phyloP scores from a whole-genome alignment of 2,113 vertebrate genomes.

The Microcebus lehilahytsara region DNA sequence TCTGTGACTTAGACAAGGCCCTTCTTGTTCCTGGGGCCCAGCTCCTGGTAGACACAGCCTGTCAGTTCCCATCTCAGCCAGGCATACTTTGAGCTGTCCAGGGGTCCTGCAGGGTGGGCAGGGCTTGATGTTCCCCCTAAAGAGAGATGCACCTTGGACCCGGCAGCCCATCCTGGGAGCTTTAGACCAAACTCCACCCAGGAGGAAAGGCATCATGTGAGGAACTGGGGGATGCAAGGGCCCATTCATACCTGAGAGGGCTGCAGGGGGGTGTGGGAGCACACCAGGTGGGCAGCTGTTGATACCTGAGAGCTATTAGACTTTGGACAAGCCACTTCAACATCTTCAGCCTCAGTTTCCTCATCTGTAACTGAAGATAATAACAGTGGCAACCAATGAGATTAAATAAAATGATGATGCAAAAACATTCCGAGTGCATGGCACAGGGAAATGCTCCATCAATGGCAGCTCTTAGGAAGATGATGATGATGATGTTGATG shows the following conservation, averaged over 20 bases:
- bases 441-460: background rate
- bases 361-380: background rate
- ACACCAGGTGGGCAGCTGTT: background rate
- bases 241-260: fast-evolving
- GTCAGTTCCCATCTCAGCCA: background rate
- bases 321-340: background rate
- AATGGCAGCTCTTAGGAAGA: background rate
- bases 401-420: background rate
- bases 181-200: background rate
- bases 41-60: background rate
- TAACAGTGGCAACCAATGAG: background rate
- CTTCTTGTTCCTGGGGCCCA: background rate
- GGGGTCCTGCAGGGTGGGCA: background rate
- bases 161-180: background rate
- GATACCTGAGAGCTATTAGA: background rate
- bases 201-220: background rate
- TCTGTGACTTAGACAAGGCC: background rate
- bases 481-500: fast-evolving
- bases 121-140: background rate
- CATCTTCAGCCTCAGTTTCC: background rate
- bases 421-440: background rate
- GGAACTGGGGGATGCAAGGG: background rate
- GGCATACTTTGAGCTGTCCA: background rate
- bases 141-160: background rate
- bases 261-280: background rate